Evolutionary conservation across 1,140 invertebrate genomes (phyloP).

Genomic region (Teleopsis dalmanni): DNA sequence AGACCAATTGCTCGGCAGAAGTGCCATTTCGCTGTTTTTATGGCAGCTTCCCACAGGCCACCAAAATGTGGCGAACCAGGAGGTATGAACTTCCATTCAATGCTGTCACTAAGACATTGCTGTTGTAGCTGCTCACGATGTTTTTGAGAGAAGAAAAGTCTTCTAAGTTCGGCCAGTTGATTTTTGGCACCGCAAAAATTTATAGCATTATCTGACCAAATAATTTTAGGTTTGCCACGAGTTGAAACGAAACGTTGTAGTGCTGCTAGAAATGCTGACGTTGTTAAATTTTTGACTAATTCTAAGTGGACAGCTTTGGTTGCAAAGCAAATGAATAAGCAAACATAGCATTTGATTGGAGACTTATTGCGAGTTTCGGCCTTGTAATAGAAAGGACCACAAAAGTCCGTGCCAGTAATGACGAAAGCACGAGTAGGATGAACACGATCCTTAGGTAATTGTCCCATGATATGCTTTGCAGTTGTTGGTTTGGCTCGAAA

Average conservation of each 20-base stretch:
- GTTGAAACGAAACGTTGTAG: slow-evolving; percentile 31
- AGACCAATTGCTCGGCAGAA: slow-evolving; percentile 23
- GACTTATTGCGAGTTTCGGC: neutral
- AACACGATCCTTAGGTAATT: slow-evolving; percentile 6
- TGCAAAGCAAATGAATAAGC: neutral
- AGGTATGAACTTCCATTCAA: slow-evolving; percentile 10
- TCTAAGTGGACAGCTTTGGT: slow-evolving; percentile 30
- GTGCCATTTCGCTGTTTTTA: neutral
- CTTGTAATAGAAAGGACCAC: neutral
- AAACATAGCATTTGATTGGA: slow-evolving; percentile 19
- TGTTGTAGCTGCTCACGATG: neutral
- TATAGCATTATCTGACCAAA: slow-evolving; percentile 1
- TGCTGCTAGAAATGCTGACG: slow-evolving; percentile 26
- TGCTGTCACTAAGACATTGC: neutral
- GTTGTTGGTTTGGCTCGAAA: neutral
- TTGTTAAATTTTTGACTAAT: slow-evolving; percentile 21
- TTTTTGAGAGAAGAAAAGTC: neutral
- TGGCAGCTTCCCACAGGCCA: neutral
- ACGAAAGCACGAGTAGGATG: no score
- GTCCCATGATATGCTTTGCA: slow-evolving; percentile 5
- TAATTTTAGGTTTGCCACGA: slow-evolving; percentile 19
- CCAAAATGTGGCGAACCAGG: slow-evolving; percentile 9
- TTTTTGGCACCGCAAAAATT: slow-evolving; percentile 9
- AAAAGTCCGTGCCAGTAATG: neutral
- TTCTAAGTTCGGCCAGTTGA: slow-evolving; percentile 1